Evolutionary conservation across 2,797 vertebrate species (phyloP), one percentile per base, ranked within the genome.

Genomic region (Bucorvus abyssinicus): DNA sequence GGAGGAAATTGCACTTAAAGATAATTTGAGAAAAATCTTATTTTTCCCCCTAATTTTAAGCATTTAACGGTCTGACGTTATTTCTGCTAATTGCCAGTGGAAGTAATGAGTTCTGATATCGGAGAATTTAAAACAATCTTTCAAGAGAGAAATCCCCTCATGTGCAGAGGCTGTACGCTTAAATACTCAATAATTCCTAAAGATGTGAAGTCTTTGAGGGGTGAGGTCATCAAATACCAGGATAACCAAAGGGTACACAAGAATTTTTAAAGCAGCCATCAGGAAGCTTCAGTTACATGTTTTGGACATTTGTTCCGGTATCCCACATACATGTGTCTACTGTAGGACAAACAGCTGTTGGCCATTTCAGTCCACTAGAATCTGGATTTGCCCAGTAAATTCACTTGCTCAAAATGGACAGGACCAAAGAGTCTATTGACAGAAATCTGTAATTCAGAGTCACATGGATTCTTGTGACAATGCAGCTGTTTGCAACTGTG

Each of bases 401-500:
- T 88, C 19, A 29, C 16, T 34, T 71, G 13, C 15, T 78, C 20
- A 78, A 45, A 93, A 71, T 0, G 24, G 24, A 67, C 21, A 38
- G 17, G 13, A 78, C 52, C n/a, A 83, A 71, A 44, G 7, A 68
- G 11, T 27, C 30, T n/a, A 23, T 2, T 0, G 5, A 85, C 6
- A 91, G 7, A 55, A 76, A 9, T 45, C 50, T 8, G 2, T 36
- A 60, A 83, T 30, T 77, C 45, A 76, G 70, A 26, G 9, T 47
- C 30, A 30, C 1, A 0, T 4, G 50, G 61, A 55, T 47, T 67
- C 56, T 38, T 60, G 12, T 44, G 71, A 44, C 32, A 73, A 10
- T 0, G 0, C 65, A 84, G 64, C 71, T 56, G 42, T 64, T 38
- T 4, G 2, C 38, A 86, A 77, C 10, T 3, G 9, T 12, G 22